These are phyloP conservation scores for Azorinus chamasolen DNA, from an alignment of 2,888 invertebrate species.

Conservation along the genomic window DNA sequence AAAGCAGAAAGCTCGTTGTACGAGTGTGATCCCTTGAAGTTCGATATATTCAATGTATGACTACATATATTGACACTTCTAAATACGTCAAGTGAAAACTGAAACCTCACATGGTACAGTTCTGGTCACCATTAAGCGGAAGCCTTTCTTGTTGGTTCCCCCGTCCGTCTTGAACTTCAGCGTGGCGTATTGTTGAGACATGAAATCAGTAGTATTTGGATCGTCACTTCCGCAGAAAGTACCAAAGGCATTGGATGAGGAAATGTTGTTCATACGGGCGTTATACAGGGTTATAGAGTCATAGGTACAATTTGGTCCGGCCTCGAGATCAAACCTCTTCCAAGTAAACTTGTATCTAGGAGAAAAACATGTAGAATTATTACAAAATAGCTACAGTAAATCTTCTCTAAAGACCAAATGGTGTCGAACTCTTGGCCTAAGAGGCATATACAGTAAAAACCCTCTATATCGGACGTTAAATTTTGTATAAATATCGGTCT, in stretches of 20 bases:
- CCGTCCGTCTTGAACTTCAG: slow-evolving; percentile 61
- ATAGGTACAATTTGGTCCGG: slow-evolving; percentile 42
- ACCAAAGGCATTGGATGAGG: slow-evolving; percentile 4
- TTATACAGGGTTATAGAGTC: slow-evolving; percentile 64
- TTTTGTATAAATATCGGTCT: too few relatives aligned
- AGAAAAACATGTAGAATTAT: neutral
- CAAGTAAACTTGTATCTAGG: slow-evolving; percentile 61
- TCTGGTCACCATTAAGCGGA: slow-evolving; percentile 61
- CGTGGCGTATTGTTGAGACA: slow-evolving; percentile 54
- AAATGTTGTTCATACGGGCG: slow-evolving; percentile 24
- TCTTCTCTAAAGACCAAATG: too few relatives aligned
- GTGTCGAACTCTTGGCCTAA: too few relatives aligned
- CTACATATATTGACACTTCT: too few relatives aligned
- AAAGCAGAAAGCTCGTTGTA: too few relatives aligned
- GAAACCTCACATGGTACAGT: slow-evolving; percentile 62
- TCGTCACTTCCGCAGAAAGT: slow-evolving; percentile 56
- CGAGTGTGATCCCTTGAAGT: too few relatives aligned
- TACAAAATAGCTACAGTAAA: too few relatives aligned
- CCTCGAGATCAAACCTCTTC: slow-evolving; percentile 61
- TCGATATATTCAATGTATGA: too few relatives aligned
- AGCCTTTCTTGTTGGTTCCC: slow-evolving; percentile 46
- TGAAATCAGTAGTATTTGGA: slow-evolving; percentile 38
- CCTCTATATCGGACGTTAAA: too few relatives aligned
- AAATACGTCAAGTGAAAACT: neutral
- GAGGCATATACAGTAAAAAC: too few relatives aligned